phyloP scores from a whole-genome alignment of 2,797 vertebrate species.

The Enteromius afrohamiltoni region DNA sequence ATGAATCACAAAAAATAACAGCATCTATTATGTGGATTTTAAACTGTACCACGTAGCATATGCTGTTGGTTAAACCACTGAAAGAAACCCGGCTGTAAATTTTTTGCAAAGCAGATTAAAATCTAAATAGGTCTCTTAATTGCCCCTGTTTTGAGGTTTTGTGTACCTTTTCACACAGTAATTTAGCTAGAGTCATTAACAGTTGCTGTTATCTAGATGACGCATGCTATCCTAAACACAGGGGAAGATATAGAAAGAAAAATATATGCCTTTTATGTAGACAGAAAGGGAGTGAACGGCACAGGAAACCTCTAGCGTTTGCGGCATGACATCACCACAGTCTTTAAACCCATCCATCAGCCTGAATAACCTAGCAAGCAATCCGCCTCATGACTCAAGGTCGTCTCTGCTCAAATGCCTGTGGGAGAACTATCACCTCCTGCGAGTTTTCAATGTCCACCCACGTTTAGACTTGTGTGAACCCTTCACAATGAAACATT shows the following conservation, averaged over 20 bases:
- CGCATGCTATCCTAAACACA: not conserved
- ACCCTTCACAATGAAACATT: not conserved
- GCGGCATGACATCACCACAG: slow-evolving; percentile 21
- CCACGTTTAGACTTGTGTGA: not conserved
- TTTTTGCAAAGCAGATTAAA: not conserved
- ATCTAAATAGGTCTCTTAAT: slow-evolving; percentile 28
- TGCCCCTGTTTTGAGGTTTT: slow-evolving; percentile 14
- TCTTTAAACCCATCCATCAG: not conserved
- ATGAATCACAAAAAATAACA: not conserved
- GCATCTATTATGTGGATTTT: not conserved
- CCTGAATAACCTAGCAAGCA: not conserved
- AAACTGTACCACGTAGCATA: not conserved
- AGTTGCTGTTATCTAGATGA: slow-evolving; percentile 19
- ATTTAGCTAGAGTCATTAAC: slow-evolving; percentile 20
- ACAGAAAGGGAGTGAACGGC: slow-evolving; percentile 11
- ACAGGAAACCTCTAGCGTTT: slow-evolving; percentile 5
- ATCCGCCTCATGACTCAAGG: not conserved
- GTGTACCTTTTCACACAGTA: slow-evolving; percentile 3
- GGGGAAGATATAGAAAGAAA: slow-evolving; percentile 2
- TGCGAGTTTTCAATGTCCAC: slow-evolving; percentile 31
- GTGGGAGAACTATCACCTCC: not conserved
- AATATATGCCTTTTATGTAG: not conserved
- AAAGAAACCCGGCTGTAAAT: slow-evolving; percentile 2
- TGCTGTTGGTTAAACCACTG: not conserved
- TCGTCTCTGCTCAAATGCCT: slow-evolving; percentile 16